Percentiles rank a stretch among this genome's conserved stretches.
phyloP scores from a whole-genome alignment of 2,888 invertebrate species.

The Apamea epomidion region DNA sequence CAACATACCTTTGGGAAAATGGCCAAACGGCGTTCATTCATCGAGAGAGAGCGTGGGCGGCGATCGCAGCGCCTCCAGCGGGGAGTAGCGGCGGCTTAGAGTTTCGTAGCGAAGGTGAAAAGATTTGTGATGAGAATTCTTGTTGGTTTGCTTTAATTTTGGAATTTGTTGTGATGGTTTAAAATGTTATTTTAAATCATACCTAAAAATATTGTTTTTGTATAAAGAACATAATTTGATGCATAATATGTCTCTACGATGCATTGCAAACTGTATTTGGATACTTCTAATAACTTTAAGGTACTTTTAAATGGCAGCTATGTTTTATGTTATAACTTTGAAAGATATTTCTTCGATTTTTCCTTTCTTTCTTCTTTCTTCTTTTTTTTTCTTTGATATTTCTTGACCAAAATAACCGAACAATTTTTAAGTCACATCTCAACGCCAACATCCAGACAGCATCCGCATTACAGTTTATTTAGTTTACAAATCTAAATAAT shows the following conservation, averaged over 20 bases:
- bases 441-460: neutral
- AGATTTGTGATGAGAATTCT: neutral
- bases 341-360: too few relatives aligned
- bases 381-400: too few relatives aligned
- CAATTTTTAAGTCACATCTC: neutral
- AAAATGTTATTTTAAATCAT: neutral
- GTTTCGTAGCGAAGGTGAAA: conserved; percentile 63
- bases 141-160: neutral
- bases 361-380: too few relatives aligned
- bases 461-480: neutral
- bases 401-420: neutral
- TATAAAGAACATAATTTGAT: neutral
- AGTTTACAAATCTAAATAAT: neutral
- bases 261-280: too few relatives aligned
- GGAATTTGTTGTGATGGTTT: neutral
- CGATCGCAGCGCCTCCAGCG: conserved; percentile 79
- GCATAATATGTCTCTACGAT: neutral
- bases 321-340: too few relatives aligned
- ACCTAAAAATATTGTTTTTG: neutral
- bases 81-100: conserved; percentile 82
- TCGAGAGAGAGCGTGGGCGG: conserved; percentile 68
- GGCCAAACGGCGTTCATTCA: conserved; percentile 75
- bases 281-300: too few relatives aligned
- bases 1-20: conserved; percentile 67
- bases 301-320: too few relatives aligned